Evolutionary conservation across 2,797 vertebrate species (phyloP).

Genomic region (Crenuchus spilurus): DNA sequence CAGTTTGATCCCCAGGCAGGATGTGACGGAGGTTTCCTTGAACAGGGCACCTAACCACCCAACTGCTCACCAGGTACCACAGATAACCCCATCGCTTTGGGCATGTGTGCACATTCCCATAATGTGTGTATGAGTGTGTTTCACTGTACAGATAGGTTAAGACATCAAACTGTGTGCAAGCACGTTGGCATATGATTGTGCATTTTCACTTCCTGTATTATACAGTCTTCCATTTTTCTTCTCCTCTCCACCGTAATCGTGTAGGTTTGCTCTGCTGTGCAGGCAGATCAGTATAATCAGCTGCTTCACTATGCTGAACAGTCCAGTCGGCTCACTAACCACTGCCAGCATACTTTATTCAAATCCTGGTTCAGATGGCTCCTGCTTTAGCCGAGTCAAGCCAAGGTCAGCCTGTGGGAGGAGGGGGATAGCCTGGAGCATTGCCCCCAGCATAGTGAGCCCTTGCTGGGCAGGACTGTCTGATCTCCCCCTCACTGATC

Average conservation of each 20-base stretch:
- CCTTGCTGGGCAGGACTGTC: slow-evolving; percentile 72
- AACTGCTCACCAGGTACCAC: no score
- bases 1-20: no score
- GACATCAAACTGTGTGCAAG: no score
- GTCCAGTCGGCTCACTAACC: not conserved
- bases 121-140: no score
- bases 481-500: slow-evolving; percentile 66
- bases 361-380: slow-evolving; percentile 30
- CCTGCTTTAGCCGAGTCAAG: not conserved
- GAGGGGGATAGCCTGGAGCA: slow-evolving; percentile 79
- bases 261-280: not conserved
- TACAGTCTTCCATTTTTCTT: no score
- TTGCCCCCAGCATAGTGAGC: slow-evolving; percentile 79
- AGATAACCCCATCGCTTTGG: no score
- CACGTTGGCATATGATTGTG: no score
- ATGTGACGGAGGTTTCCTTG: no score
- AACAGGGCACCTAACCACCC: no score
- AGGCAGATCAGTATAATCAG: not conserved
- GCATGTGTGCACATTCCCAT: no score
- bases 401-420: slow-evolving; percentile 70
- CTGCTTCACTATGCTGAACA: not conserved
- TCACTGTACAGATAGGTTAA: no score
- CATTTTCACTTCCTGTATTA: no score
- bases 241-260: not conserved
- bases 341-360: not conserved